Conservation (phyloP, 1,140 invertebrate species). For the Halictus rubicundus region DNA sequence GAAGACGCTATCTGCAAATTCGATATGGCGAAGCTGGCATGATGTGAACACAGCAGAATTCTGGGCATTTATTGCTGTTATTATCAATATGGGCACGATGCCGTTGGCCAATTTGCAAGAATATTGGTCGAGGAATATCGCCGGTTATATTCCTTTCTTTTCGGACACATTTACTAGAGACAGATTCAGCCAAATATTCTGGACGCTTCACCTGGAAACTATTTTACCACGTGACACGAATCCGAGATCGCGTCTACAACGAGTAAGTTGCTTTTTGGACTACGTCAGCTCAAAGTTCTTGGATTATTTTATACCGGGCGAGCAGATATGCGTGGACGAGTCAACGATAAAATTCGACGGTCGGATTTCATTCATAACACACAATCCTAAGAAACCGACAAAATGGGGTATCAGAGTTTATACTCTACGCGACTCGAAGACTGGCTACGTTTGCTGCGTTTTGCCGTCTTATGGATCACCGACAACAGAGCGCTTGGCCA, state of each 20-base stretch:
- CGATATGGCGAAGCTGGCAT: constrained; percentile 36
- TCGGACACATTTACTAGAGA: constrained; percentile 15
- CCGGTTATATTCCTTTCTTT: constrained; percentile 37
- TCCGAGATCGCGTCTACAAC: constrained; percentile 1
- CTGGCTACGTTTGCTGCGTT: not conserved
- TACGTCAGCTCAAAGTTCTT: no score
- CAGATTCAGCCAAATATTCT: constrained; percentile 25
- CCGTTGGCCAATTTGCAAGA: constrained; percentile 31
- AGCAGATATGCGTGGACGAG: no score
- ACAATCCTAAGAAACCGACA: not conserved
- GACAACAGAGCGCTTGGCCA: not conserved
- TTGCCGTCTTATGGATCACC: not conserved
- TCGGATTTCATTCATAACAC: no score
- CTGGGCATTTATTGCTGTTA: constrained; percentile 39
- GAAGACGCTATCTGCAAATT: constrained; percentile 20
- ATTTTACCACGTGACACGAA: not conserved
- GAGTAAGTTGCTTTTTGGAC: not conserved
- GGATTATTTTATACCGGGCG: no score
- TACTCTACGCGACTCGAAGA: not conserved
- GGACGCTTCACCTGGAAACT: constrained; percentile 20
- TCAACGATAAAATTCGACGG: no score
- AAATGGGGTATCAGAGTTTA: not conserved
- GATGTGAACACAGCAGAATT: constrained; percentile 20
- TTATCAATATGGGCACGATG: constrained; percentile 34
- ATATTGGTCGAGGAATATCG: constrained; percentile 20